These are phyloP conservation scores for Drosophila sucinea DNA, from an alignment of 1,140 invertebrate genomes.

Conservation along the genomic window DNA sequence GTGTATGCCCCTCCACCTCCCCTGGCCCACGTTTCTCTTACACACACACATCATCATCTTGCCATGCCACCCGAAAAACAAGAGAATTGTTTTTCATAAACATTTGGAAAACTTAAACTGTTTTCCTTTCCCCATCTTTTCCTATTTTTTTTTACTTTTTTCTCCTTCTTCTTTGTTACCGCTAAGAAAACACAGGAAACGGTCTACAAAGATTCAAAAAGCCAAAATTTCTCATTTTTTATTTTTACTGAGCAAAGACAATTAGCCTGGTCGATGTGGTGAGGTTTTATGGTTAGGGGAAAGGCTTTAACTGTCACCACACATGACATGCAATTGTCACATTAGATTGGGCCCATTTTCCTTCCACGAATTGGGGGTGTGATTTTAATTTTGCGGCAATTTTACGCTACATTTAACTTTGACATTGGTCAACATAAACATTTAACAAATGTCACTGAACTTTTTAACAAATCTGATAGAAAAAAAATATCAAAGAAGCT, in stretches of 20 bases:
- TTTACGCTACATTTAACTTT: conserved; percentile 72
- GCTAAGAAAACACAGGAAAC: conserved; percentile 70
- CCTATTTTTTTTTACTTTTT: not conserved
- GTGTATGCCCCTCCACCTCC: conserved; percentile 32
- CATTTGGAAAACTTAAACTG: conserved; percentile 52
- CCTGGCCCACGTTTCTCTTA: not conserved
- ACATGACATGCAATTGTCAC: conserved; percentile 73
- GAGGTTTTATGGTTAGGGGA: not conserved
- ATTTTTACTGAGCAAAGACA: conserved; percentile 49
- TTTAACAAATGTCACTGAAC: conserved; percentile 44
- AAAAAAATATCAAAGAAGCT: not conserved
- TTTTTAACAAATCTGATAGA: conserved; percentile 10
- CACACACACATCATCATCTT: not conserved
- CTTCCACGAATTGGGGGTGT: conserved; percentile 12
- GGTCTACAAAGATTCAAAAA: conserved; percentile 51
- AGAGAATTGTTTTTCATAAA: conserved; percentile 70
- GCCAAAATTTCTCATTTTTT: not conserved
- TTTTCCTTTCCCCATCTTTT: conserved; percentile 35
- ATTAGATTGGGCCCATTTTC: conserved; percentile 45
- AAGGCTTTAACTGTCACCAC: conserved; percentile 45
- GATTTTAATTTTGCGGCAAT: conserved; percentile 66
- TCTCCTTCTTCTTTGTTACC: conserved; percentile 1
- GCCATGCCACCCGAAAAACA: conserved; percentile 15
- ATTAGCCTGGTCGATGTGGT: conserved; percentile 45
- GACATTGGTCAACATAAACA: conserved; percentile 20